A percentile compares a stretch with the other conserved stretches of the same genome.
These are phyloP conservation scores for Tipula helvola DNA, from an alignment of 2,888 invertebrate genomes.

Conservation along the genomic window DNA sequence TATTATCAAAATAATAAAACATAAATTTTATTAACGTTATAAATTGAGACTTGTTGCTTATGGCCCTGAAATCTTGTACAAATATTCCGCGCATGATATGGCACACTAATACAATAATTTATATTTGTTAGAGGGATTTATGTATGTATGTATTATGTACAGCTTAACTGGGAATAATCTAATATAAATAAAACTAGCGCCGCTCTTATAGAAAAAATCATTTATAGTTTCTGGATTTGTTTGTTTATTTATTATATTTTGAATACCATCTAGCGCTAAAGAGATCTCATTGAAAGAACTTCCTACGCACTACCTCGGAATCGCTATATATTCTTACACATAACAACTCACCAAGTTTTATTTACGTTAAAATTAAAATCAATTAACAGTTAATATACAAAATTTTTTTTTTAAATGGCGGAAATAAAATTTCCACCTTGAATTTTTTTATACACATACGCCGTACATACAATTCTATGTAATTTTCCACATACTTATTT, in stretches of 20 bases:
- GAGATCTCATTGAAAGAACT: neutral
- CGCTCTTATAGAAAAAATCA: too few relatives aligned
- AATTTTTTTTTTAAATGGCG: neutral
- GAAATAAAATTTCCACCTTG: neutral
- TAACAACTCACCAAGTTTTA: neutral
- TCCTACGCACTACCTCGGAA: neutral
- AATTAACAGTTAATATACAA: neutral
- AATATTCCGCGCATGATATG: neutral
- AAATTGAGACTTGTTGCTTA: neutral
- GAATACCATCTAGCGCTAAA: neutral
- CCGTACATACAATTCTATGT: neutral
- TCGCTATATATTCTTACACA: neutral
- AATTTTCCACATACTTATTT: neutral
- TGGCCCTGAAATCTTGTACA: neutral
- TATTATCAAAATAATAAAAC: neutral
- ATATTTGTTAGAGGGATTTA: neutral
- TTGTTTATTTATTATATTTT: neutral
- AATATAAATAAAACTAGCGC: neutral
- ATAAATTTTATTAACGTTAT: neutral
- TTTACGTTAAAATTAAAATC: neutral
- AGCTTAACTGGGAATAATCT: too few relatives aligned
- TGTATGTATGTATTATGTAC: neutral
- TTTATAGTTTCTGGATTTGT: too few relatives aligned
- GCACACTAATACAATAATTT: neutral
- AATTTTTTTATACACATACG: neutral